Conservation (phyloP, 2,113 vertebrate genomes). For the Panurus biarmicus region DNA sequence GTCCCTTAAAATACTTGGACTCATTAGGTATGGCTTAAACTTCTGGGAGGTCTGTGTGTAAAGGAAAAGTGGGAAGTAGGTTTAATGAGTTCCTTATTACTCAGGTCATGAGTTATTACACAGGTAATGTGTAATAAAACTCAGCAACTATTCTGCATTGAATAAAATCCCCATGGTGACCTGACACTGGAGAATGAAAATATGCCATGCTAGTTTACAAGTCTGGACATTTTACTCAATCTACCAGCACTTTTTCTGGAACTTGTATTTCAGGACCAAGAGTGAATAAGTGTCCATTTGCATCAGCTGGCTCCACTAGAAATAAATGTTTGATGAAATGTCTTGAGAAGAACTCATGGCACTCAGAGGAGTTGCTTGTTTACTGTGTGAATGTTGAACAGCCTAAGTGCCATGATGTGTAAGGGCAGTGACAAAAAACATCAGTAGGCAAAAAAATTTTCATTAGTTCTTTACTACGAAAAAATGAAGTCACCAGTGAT, state of each 20-base stretch:
- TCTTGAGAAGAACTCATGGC: neutral
- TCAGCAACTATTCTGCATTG: slow-evolving; percentile 46
- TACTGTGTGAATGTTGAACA: neutral
- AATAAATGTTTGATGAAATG: neutral
- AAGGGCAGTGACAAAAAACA: neutral
- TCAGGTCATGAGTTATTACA: slow-evolving; percentile 67
- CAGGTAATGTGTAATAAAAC: slow-evolving; percentile 52
- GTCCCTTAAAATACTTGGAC: slow-evolving; percentile 61
- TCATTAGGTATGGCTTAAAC: slow-evolving; percentile 66
- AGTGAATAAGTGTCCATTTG: neutral
- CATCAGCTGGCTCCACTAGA: neutral
- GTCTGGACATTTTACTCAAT: neutral
- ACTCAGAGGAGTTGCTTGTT: neutral
- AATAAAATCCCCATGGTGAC: slow-evolving; percentile 37
- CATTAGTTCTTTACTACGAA: neutral
- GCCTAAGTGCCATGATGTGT: neutral
- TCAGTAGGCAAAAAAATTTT: fast-evolving
- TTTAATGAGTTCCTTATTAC: slow-evolving; percentile 73
- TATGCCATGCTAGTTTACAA: slow-evolving; percentile 14
- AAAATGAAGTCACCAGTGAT: neutral
- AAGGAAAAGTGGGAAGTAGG: slow-evolving; percentile 57
- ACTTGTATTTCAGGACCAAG: slow-evolving; percentile 1
- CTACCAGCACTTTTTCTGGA: slow-evolving; percentile 4
- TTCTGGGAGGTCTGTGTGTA: slow-evolving; percentile 62
- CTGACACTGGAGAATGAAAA: slow-evolving; percentile 4